Percentiles rank a stretch among this genome's conserved stretches.
Conservation (phyloP, 2,113 vertebrate species). For the Zeus faber region DNA sequence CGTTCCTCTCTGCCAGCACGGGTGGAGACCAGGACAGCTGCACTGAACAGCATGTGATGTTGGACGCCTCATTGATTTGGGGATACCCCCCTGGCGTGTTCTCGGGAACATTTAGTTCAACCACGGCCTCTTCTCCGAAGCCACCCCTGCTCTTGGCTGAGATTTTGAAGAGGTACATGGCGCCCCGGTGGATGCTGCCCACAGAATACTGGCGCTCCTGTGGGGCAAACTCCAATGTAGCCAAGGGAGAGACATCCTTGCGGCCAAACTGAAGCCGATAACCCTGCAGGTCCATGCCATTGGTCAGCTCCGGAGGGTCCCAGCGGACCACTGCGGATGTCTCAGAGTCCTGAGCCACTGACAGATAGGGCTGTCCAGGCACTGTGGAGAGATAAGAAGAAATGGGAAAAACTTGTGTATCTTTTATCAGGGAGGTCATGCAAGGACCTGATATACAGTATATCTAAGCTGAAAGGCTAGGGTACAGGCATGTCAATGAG, state of each 20-base stretch:
- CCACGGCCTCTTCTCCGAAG: constrained; percentile 86
- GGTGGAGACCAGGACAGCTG: constrained; percentile 94
- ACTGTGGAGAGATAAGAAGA: constrained; percentile 62
- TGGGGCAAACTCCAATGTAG: constrained; percentile 85
- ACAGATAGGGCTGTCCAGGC: constrained; percentile 87
- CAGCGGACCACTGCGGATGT: constrained; percentile 86
- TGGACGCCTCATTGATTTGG: constrained; percentile 84
- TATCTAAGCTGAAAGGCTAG: neutral
- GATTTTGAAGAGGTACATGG: constrained; percentile 91
- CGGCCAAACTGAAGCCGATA: constrained; percentile 94
- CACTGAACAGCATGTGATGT: constrained; percentile 85
- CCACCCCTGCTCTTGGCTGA: constrained; percentile 89
- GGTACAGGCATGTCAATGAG: constrained; percentile 4
- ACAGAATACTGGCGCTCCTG: constrained; percentile 81
- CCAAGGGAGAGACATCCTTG: constrained; percentile 80
- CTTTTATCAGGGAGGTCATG: neutral
- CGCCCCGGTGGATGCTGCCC: constrained; percentile 83
- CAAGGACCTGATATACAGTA: neutral
- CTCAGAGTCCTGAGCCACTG: constrained; percentile 84
- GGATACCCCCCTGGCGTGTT: constrained; percentile 89
- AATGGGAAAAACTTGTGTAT: too few species aligned
- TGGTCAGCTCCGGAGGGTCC: constrained; percentile 82
- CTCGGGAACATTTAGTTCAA: constrained; percentile 84
- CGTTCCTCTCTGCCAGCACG: constrained; percentile 89
- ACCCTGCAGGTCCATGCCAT: constrained; percentile 84